These are phyloP conservation scores for Empidonax alnorum DNA, from an alignment of 2,113 vertebrate genomes.

Conservation along the genomic window DNA sequence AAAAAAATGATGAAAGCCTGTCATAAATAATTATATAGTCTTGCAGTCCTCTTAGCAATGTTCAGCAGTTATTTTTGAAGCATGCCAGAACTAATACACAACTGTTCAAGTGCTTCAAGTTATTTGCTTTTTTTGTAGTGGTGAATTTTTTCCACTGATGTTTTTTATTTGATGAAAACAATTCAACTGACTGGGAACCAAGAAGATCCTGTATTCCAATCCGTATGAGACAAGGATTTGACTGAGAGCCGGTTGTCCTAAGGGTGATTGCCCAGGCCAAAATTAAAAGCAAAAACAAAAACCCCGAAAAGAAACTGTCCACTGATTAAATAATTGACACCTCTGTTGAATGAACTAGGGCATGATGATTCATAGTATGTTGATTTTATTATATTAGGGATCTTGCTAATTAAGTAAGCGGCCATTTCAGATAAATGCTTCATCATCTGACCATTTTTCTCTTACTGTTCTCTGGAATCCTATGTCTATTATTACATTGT, in stretches of 20 bases:
- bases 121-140: conserved; percentile 55
- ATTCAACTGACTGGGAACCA: conserved; percentile 28
- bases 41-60: conserved; percentile 4
- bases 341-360: not conserved
- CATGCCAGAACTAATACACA: conserved; percentile 17
- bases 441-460: not conserved
- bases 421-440: not conserved
- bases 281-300: not conserved
- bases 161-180: conserved; percentile 59
- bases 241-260: not conserved
- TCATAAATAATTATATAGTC: conserved; percentile 60
- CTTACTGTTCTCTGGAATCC: not conserved
- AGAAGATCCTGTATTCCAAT: not conserved
- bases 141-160: conserved; percentile 46
- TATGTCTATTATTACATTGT: not conserved
- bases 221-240: not conserved
- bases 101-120: conserved; percentile 48
- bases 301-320: rapidly evolving
- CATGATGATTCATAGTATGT: not conserved
- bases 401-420: conserved; percentile 19
- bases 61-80: conserved; percentile 64
- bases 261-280: not conserved
- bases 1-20: conserved; percentile 43
- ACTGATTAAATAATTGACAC: not conserved
- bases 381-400: not conserved